A percentile compares a stretch with the other conserved stretches of the same genome.
phyloP scores from a whole-genome alignment of 2,113 vertebrate genomes.

The Onychostoma macrolepis region DNA sequence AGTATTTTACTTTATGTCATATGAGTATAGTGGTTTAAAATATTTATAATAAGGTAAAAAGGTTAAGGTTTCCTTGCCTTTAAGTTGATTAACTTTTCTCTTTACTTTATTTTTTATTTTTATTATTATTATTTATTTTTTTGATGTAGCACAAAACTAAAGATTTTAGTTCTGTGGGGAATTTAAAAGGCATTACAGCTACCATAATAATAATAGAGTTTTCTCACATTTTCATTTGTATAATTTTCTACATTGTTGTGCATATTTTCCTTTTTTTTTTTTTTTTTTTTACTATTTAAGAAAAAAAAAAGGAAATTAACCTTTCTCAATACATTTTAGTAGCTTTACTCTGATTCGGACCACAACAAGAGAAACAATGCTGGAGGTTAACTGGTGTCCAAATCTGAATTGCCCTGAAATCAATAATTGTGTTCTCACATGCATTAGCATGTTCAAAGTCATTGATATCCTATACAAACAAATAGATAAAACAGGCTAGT shows the following conservation, averaged over 20 bases:
- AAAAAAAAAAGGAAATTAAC: too few species aligned
- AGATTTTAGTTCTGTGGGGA: neutral
- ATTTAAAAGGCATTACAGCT: neutral
- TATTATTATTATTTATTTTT: neutral
- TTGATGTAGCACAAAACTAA: neutral
- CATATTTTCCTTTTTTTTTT: neutral
- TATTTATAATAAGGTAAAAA: neutral
- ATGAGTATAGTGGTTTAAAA: neutral
- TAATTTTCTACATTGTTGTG: neutral
- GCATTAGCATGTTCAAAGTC: constrained; percentile 43
- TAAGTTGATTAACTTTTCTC: neutral
- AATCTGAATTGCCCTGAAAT: constrained; percentile 40
- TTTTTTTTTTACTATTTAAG: neutral
- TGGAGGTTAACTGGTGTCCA: constrained; percentile 33
- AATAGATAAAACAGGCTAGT: constrained; percentile 55
- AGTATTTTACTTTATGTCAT: neutral
- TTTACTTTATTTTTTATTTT: neutral
- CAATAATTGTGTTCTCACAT: constrained; percentile 26
- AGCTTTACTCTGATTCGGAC: neutral
- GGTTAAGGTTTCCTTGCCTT: neutral
- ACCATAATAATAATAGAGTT: neutral
- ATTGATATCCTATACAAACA: constrained; percentile 54
- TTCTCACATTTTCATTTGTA: neutral
- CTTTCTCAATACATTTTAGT: neutral
- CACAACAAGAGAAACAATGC: constrained; percentile 6